These are phyloP conservation scores for Coelopa frigida DNA, from an alignment of 1,140 invertebrate species.

Conservation along the genomic window DNA sequence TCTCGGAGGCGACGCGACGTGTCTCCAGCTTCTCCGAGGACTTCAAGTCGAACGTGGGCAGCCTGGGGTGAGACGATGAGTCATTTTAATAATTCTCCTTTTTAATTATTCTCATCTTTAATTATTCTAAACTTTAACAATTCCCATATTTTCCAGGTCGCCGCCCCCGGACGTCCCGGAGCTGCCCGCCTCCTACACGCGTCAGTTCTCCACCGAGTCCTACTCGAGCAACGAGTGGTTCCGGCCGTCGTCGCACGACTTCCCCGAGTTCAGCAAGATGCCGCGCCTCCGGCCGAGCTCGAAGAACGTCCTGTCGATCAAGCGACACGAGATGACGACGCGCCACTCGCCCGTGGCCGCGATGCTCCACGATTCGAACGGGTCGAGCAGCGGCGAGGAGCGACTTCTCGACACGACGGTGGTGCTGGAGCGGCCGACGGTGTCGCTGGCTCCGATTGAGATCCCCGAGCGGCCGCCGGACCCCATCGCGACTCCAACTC, in stretches of 20 bases:
- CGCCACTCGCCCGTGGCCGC: constrained; percentile 30
- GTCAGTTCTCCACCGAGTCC: constrained; percentile 20
- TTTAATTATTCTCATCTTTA: background rate
- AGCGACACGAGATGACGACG: constrained; percentile 31
- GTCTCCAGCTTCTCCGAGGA: constrained; percentile 11
- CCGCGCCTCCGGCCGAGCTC: constrained; percentile 38
- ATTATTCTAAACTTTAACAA: background rate
- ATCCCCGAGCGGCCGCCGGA: constrained; percentile 15
- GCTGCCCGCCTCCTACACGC: background rate
- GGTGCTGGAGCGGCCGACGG: background rate
- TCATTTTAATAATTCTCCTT: background rate
- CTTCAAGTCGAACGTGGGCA: constrained; percentile 12
- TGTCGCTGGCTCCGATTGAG: background rate
- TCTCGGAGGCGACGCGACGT: constrained; percentile 7
- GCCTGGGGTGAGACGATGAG: constrained; percentile 17
- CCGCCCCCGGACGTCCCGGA: background rate
- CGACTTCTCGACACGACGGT: constrained; percentile 14
- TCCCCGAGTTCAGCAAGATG: constrained; percentile 39
- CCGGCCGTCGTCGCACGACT: constrained; percentile 28
- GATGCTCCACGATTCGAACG: constrained; percentile 40
- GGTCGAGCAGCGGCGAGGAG: constrained; percentile 38
- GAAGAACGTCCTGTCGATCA: constrained; percentile 41
- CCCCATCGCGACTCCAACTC: too few species aligned
- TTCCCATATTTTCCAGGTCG: constrained; percentile 2
- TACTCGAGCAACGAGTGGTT: constrained; percentile 38